phyloP scores from a whole-genome alignment of 2,888 invertebrate species.

The Colostygia pectinataria region DNA sequence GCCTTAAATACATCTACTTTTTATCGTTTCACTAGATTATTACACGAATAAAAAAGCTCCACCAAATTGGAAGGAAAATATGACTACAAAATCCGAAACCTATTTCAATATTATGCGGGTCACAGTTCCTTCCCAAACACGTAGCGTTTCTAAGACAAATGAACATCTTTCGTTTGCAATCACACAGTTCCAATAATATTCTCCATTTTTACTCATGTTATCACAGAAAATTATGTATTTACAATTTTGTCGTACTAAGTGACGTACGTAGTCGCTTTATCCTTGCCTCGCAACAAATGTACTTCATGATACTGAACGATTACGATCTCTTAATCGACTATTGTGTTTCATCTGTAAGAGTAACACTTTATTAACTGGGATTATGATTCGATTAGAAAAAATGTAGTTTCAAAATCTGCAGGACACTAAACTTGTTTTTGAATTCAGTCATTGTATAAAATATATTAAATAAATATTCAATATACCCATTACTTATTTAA shows the following conservation, averaged over 20 bases:
- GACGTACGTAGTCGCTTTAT: conserved; percentile 67
- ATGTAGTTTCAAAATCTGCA: conserved; percentile 5
- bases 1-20: conserved; percentile 11
- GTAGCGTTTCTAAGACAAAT: conserved; percentile 66
- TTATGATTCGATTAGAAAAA: conserved; percentile 1
- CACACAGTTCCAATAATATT: conserved; percentile 80
- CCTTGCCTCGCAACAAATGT: conserved; percentile 70
- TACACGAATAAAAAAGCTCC: conserved; percentile 14
- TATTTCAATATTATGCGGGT: conserved; percentile 24
- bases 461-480: conserved; percentile 13
- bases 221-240: conserved; percentile 84
- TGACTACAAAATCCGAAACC: conserved; percentile 11
- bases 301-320: conserved; percentile 59
- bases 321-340: conserved; percentile 50
- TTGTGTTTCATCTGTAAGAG: conserved; percentile 34
- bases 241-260: conserved; percentile 81
- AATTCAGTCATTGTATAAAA: conserved; percentile 19
- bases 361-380: too few species aligned
- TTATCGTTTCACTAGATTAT: conserved; percentile 14
- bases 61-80: conserved; percentile 14
- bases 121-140: conserved; percentile 54
- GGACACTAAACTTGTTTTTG: conserved; percentile 3
- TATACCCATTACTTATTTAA: background rate
- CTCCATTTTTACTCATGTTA: conserved; percentile 78
- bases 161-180: conserved; percentile 77